A percentile compares a stretch with the other conserved stretches of the same genome.
phyloP scores from a whole-genome alignment of 2,888 invertebrate species.

The Clunio marinus region DNA sequence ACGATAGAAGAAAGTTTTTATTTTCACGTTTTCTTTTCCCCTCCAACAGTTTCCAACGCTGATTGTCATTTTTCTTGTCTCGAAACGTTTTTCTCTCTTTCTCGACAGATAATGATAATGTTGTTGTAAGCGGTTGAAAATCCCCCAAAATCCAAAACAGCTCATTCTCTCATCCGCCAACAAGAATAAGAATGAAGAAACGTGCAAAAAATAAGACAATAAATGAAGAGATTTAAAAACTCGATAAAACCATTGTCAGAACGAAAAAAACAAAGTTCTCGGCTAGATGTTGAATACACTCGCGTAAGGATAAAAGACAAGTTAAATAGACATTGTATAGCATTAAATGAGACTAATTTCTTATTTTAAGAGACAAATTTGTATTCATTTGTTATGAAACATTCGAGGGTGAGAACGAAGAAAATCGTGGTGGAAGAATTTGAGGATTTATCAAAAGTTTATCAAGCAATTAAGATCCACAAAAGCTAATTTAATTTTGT shows the following conservation, averaged over 20 bases:
- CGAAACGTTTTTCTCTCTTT: background rate
- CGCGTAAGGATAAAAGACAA: background rate
- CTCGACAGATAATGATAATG: conserved; percentile 10
- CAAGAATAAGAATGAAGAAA: background rate
- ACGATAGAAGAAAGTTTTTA: background rate
- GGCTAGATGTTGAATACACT: background rate
- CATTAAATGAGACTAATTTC: conserved; percentile 18
- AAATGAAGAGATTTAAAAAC: conserved; percentile 7
- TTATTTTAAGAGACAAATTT: conserved; percentile 4
- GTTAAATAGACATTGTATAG: background rate
- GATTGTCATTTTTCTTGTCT: conserved; percentile 13
- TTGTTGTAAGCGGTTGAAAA: conserved; percentile 23
- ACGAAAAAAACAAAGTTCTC: background rate
- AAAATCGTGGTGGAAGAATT: no score
- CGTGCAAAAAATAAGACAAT: conserved; percentile 22
- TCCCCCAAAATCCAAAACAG: conserved; percentile 11
- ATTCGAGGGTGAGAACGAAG: background rate
- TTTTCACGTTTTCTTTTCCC: conserved; percentile 2
- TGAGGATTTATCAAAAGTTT: background rate
- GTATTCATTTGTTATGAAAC: conserved; percentile 9
- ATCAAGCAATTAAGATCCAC: conserved; percentile 2
- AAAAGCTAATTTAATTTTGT: no score
- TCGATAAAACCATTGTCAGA: background rate
- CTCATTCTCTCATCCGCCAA: conserved; percentile 2
- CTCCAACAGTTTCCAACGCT: background rate